phyloP scores from a whole-genome alignment of 2,797 vertebrate species.

The Leptoclinus maculatus region DNA sequence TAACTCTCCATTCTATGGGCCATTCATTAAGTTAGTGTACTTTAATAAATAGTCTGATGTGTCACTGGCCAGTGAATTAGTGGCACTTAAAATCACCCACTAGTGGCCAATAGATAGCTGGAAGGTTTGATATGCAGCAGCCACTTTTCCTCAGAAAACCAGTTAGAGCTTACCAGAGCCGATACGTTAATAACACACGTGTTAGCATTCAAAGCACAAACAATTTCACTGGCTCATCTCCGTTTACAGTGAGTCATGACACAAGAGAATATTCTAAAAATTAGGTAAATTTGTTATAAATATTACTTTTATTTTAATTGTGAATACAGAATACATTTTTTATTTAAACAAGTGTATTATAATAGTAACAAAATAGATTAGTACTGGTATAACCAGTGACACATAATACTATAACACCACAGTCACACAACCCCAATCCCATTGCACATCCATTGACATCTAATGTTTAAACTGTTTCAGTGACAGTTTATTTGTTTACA shows the following conservation, averaged over 20 bases:
- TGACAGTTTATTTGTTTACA: not conserved
- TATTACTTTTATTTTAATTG: not conserved
- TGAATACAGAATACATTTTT: not conserved
- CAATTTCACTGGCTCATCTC: not conserved
- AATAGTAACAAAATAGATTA: not conserved
- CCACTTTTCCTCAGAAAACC: slow-evolving; percentile 59
- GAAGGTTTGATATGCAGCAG: slow-evolving; percentile 68
- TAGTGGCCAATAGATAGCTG: slow-evolving; percentile 74
- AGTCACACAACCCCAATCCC: not conserved
- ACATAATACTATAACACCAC: not conserved
- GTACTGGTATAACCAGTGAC: not conserved
- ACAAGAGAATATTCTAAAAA: not conserved
- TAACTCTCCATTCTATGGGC: slow-evolving; percentile 86
- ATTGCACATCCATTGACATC: not conserved
- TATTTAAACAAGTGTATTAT: not conserved
- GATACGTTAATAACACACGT: slow-evolving; percentile 28
- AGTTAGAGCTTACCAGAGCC: slow-evolving; percentile 46
- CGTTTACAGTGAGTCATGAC: slow-evolving; percentile 18
- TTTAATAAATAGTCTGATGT: slow-evolving; percentile 87
- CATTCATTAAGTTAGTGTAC: slow-evolving; percentile 87
- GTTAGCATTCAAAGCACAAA: slow-evolving; percentile 28
- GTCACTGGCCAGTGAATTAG: slow-evolving; percentile 85
- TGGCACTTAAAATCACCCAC: slow-evolving; percentile 83
- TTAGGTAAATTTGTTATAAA: not conserved
- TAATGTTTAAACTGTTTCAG: not conserved